Conservation (phyloP, 2,888 invertebrate genomes). For the Alentia gelatinosa region DNA sequence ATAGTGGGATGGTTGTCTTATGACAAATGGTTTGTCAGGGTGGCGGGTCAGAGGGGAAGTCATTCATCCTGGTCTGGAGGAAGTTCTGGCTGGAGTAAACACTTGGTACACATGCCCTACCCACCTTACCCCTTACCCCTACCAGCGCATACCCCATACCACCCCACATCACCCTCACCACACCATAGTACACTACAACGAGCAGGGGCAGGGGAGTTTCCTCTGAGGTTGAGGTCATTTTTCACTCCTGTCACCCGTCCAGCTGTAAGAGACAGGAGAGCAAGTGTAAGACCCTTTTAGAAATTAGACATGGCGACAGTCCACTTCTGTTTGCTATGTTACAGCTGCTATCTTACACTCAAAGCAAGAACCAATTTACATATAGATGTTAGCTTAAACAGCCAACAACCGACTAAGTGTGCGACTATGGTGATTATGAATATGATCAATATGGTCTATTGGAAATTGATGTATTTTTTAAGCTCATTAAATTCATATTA, state of each 20-base stretch:
- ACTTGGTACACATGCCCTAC: neutral
- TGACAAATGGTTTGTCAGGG: constrained; percentile 37
- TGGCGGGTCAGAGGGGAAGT: constrained; percentile 12
- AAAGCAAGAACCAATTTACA: too few species aligned
- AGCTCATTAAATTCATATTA: too few species aligned
- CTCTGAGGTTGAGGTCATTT: neutral
- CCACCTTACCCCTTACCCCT: neutral
- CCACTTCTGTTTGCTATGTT: too few species aligned
- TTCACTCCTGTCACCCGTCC: neutral
- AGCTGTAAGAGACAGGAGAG: neutral
- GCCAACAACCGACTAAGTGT: too few species aligned
- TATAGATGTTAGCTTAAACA: too few species aligned
- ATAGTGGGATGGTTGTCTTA: constrained; percentile 14
- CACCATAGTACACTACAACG: neutral
- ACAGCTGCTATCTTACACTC: too few species aligned
- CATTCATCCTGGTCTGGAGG: constrained; percentile 9
- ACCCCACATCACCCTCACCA: neutral
- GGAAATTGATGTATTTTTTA: too few species aligned
- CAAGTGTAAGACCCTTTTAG: neutral
- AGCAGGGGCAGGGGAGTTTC: too few species aligned
- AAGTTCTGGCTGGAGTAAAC: neutral
- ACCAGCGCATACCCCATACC: neutral
- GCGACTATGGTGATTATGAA: too few species aligned
- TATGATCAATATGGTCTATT: too few species aligned
- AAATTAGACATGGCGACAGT: neutral